Base-by-base conservation (phyloP, 1,140 invertebrate genomes). In the Ditylenchus dipsaci region DNA sequence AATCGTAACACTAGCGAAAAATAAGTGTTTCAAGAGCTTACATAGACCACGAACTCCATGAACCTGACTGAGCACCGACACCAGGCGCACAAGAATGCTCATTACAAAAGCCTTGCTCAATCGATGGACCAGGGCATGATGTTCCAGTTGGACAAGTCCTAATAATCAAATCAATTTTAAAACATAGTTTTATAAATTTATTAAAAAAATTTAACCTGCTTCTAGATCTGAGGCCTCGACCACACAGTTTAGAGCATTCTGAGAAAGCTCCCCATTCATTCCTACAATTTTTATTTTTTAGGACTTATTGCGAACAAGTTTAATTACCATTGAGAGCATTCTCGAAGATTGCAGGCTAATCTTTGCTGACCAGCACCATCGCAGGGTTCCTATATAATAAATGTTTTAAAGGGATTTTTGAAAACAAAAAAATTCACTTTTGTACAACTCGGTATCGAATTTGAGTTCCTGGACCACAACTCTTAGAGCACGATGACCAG, bases 191-290 rank as follows among this genome's bases (percentile, higher is more conserved):
- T n/a, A n/a, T n/a, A n/a, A n/a, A n/a, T n/a, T n/a, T n/a, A n/a
- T n/a, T n/a, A n/a, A n/a, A n/a, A n/a, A n/a, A n/a, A n/a, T 45
- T 19, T 59, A 17, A 59, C 63, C 72, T 57, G 73, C 72, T 74
- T 56, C 88, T 78, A 8, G 84, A 82, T 63, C 84, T 76, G 29
- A 83, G 80, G 1, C 88, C 88, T 58, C 83, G 82, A 1, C 88
- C 88, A 76, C 88, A 89, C 0, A 85, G 85, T 17, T 43, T 61
- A 5, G 59, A 61, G 59, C 59, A 61, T 43, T 61, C 59, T n/a
- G 59, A 33, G 19, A 30, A 61, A 8, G 64, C 63, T 57, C 69
- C 73, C 79, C 79, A 82, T n/a, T 30, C 53, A 43, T 65, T 66
- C 79, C 33, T 38, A 38, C 3, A 38, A 38, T 5, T 38, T 38